Evolutionary conservation across 2,888 invertebrate genomes (phyloP).

Genomic region (Parascotia fuliginaria): DNA sequence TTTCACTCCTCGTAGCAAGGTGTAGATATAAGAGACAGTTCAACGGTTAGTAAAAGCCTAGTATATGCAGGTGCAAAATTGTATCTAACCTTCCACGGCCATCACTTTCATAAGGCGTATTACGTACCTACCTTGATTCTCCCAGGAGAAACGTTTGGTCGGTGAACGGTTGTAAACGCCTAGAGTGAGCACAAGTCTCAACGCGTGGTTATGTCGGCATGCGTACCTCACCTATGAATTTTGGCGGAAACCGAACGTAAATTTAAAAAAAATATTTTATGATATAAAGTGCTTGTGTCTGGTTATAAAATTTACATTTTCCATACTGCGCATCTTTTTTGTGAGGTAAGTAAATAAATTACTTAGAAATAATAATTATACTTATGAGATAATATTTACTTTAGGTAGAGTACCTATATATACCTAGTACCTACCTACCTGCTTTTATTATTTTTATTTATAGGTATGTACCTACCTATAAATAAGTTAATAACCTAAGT

Average conservation of each 20-base stretch:
- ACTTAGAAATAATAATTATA: too few species aligned
- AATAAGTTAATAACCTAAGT: too few species aligned
- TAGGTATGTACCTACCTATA: too few species aligned
- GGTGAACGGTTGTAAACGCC: slow-evolving; percentile 56
- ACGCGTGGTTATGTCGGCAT: slow-evolving; percentile 68
- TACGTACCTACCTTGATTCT: slow-evolving; percentile 71
- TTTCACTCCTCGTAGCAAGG: slow-evolving; percentile 14
- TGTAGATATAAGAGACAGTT: slow-evolving; percentile 20
- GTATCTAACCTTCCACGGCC: slow-evolving; percentile 62
- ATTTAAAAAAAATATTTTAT: slow-evolving; percentile 1
- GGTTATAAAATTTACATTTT: too few species aligned
- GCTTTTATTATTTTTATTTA: too few species aligned
- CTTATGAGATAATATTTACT: too few species aligned
- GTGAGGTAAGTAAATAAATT: too few species aligned
- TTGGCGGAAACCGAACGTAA: slow-evolving; percentile 63
- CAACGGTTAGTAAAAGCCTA: slow-evolving; percentile 26
- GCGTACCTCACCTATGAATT: slow-evolving; percentile 49
- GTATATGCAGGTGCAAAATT: slow-evolving; percentile 41
- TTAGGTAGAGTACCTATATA: too few species aligned
- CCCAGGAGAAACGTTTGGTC: slow-evolving; percentile 59
- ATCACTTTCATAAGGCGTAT: slow-evolving; percentile 70
- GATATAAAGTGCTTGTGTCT: too few species aligned
- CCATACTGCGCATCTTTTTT: too few species aligned
- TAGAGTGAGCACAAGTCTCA: slow-evolving; percentile 64
- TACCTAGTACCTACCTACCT: too few species aligned